Evolutionary conservation across 2,113 vertebrate genomes (phyloP), one percentile per base, ranked within the genome.

Genomic region (cattle (Bos taurus)): DNA sequence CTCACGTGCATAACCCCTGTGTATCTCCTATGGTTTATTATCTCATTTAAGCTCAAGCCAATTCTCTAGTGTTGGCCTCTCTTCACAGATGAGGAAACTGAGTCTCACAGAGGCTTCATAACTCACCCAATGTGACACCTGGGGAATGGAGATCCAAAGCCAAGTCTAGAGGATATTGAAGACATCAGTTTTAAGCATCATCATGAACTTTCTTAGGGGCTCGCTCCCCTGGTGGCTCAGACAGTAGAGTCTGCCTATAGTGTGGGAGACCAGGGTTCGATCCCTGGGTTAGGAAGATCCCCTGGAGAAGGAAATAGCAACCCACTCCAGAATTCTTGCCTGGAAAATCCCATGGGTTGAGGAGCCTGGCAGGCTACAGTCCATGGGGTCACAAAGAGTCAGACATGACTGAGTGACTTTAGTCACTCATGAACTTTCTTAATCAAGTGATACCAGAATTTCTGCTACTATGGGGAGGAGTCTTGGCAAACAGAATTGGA

Each of bases 401-500:
- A 0, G 64, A 71, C 17, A 3, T 2, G 11, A 48, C 6, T 48
- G 46, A 48, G n/a, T 1, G 1, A 67, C 33, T 67, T n/a, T 33
- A n/a, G 64, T 67, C 64, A n/a, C 64, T 36, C n/a, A 11, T 40
- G 26, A 92, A 84, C 46, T 36, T 92, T 80, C 64, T 91, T 59
- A 80, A 25, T 23, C n/a, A 40, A 59, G 43, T 52, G 5, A 43
- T 57, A 48, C 4, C 40, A 64, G 46, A 88, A 46, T 40, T 54
- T 87, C 60, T 88, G n/a, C 19, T 67, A 30, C 56, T n/a, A 5
- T 74, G 17, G 25, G 43, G 48, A 90, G 2, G 15, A 88, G 12
- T 48, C 14, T 88, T n/a, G 28, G n/a, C n/a, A 74, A n/a, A 83
- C 33, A 25, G 7, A 50, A 3, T 7, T 33, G 26, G 57, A 9